phyloP scores from a whole-genome alignment of 2,888 invertebrate genomes.

The Crioceris asparagi region DNA sequence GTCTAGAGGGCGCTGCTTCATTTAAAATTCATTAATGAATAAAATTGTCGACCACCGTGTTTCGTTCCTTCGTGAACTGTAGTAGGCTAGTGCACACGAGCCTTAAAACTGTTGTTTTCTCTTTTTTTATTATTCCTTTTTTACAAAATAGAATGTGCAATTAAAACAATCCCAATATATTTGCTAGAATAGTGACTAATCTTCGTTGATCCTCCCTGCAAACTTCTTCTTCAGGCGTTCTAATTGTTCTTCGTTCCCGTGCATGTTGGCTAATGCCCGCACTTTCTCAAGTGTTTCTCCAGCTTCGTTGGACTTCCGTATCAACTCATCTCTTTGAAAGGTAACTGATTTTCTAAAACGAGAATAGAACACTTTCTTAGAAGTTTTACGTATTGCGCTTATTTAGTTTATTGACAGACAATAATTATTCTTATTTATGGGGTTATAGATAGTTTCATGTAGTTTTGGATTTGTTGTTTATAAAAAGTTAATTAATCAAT shows the following conservation, averaged over 20 bases:
- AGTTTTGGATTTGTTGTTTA: background rate
- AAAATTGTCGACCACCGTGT: too few relatives aligned
- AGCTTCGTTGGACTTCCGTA: constrained; percentile 41
- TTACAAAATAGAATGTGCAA: too few relatives aligned
- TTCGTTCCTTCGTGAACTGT: too few relatives aligned
- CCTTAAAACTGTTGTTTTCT: too few relatives aligned
- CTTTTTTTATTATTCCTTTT: too few relatives aligned
- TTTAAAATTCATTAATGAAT: too few relatives aligned
- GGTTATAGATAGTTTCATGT: background rate
- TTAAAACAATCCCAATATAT: too few relatives aligned
- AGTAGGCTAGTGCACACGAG: too few relatives aligned
- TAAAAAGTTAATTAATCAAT: background rate
- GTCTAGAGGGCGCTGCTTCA: too few relatives aligned
- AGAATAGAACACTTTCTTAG: constrained; percentile 15
- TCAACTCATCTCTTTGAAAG: constrained; percentile 38
- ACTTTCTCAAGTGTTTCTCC: constrained; percentile 43
- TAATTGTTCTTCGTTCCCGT: constrained; percentile 46
- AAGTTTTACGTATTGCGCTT: background rate
- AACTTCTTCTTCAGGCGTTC: constrained; percentile 26
- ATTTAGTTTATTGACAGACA: background rate
- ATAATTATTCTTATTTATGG: background rate
- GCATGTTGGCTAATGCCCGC: constrained; percentile 42
- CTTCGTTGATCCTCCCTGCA: constrained; percentile 4
- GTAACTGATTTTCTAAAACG: constrained; percentile 44
- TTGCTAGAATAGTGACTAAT: too few relatives aligned